phyloP scores from a whole-genome alignment of 2,888 invertebrate species.

The Apotomis betuletana region DNA sequence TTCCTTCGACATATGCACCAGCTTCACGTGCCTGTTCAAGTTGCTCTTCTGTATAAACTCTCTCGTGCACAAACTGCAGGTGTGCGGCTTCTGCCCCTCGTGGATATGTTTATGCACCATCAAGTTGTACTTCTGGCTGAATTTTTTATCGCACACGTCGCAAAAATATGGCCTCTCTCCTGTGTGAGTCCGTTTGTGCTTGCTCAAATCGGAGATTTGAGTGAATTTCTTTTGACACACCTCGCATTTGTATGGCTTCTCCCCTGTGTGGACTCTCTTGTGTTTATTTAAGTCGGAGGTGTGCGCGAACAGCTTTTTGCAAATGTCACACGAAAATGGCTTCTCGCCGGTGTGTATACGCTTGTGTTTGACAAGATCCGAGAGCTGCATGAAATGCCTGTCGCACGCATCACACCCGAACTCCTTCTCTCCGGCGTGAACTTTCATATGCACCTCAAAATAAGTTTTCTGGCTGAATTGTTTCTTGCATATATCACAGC shows the following conservation, averaged over 20 bases:
- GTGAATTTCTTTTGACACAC: conserved; percentile 11
- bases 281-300: conserved; percentile 42
- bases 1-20: background rate
- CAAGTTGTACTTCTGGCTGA: background rate
- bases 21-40: background rate
- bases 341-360: conserved; percentile 44
- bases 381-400: background rate
- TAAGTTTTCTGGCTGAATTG: background rate
- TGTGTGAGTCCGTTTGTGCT: background rate
- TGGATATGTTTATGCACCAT: background rate
- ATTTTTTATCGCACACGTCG: background rate
- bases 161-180: background rate
- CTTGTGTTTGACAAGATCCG: conserved; percentile 40
- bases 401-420: background rate
- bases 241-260: conserved; percentile 42
- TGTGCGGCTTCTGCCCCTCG: background rate
- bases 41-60: background rate
- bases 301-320: conserved; percentile 41
- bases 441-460: background rate
- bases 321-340: conserved; percentile 40
- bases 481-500: background rate
- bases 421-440: background rate
- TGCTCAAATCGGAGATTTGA: background rate
- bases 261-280: conserved; percentile 42
- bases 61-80: background rate